Evolutionary conservation across 2,113 vertebrate species (phyloP).

Genomic region (Mustelus asterias): DNA sequence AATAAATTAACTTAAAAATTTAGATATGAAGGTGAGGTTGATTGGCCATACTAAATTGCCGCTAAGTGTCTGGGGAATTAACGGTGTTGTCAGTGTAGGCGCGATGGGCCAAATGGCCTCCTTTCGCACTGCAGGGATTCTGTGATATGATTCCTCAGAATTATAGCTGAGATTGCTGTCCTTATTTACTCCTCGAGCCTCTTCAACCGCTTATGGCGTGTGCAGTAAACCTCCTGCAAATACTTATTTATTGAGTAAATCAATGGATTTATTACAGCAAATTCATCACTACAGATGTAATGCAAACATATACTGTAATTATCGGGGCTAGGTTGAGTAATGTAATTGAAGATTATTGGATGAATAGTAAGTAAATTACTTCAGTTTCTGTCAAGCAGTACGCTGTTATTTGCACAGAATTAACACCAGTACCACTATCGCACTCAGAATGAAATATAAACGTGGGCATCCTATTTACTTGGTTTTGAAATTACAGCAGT

Average conservation of each 20-base stretch:
- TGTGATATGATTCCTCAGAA: neutral
- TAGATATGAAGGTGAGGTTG: no score
- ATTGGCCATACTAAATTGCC: no score
- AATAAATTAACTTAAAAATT: no score
- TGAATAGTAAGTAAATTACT: neutral
- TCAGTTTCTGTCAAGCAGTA: neutral
- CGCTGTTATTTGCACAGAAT: neutral
- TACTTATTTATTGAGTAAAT: neutral
- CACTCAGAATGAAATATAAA: neutral
- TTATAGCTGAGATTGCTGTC: neutral
- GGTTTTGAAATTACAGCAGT: neutral
- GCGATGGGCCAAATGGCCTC: no score
- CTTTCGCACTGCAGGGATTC: no score
- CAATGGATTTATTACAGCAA: neutral
- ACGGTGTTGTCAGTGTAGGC: no score
- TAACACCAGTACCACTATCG: neutral
- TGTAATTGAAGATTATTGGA: constrained; percentile 29
- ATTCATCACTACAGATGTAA: neutral
- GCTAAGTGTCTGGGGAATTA: no score
- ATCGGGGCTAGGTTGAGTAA: neutral
- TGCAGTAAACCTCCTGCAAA: constrained; percentile 5
- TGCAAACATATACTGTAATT: constrained; percentile 20
- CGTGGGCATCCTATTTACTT: neutral
- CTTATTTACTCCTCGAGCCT: neutral
- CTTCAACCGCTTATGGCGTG: neutral